These are phyloP conservation scores for Zele albiditarsus DNA, from an alignment of 2,888 invertebrate genomes.

Conservation along the genomic window DNA sequence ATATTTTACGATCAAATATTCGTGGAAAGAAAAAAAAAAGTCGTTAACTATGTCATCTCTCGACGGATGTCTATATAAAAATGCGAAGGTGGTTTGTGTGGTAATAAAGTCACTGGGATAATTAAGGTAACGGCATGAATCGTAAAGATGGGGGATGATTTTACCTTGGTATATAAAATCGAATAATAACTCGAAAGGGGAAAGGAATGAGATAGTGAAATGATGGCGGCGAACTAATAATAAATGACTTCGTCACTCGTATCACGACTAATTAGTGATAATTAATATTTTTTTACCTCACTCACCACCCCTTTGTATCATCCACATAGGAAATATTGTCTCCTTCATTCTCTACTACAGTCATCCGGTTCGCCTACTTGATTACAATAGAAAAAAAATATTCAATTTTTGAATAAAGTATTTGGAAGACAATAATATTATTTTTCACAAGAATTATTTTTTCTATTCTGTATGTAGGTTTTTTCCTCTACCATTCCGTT, in stretches of 20 bases:
- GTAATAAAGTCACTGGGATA: constrained; percentile 3
- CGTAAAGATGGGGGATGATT: constrained; percentile 1
- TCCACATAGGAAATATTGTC: too few species aligned
- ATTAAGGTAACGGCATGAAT: neutral
- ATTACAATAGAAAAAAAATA: too few species aligned
- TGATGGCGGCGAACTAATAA: neutral
- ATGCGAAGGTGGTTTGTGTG: neutral
- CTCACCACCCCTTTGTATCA: too few species aligned
- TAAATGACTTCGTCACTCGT: neutral
- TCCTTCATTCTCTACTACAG: too few species aligned
- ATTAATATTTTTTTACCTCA: neutral
- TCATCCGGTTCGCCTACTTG: too few species aligned
- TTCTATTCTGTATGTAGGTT: too few species aligned
- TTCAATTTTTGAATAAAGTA: too few species aligned
- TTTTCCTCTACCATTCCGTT: too few species aligned
- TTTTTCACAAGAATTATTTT: too few species aligned
- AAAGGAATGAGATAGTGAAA: neutral
- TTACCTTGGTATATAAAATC: neutral
- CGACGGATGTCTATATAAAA: neutral
- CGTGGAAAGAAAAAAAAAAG: neutral
- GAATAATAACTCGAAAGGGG: neutral
- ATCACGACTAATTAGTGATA: constrained; percentile 3
- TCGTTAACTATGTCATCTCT: neutral
- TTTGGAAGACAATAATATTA: too few species aligned
- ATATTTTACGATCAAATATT: constrained; percentile 3